Evolutionary conservation across 2,797 vertebrate species (phyloP), one percentile per base, ranked within the genome.

Genomic region (Epinephelus awoara): DNA sequence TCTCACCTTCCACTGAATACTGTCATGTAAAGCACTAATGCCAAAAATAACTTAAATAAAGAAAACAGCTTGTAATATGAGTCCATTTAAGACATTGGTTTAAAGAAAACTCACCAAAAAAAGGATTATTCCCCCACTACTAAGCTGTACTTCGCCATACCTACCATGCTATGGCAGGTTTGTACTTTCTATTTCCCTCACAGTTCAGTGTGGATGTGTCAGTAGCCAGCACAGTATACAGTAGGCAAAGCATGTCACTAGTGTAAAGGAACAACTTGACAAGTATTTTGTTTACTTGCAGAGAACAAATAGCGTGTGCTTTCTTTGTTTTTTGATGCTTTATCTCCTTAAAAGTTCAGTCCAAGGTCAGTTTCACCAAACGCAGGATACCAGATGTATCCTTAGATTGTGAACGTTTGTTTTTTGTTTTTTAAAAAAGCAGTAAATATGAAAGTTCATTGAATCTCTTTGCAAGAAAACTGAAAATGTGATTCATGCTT

Each of bases 391-490:
- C 49, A 58, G 51, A 66, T 72, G 79, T 57, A 85, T 86, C 77
- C 75, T 83, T 57, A 69, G 19, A 82, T 81, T 73, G 54, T 63
- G 52, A 80, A 63, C n/a, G 23, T 78, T 82, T 75, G 52, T 61
- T 67, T 25, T 76, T 75, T 72, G 38, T 73, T 73, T 51, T 59
- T 57, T n/a, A 61, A 79, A 85, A 88, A 81, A 61, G 14, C 55
- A 79, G 42, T 75, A 72, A 77, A 81, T 84, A 77, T 69, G 44
- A 81, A 77, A 75, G 63, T 89, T 80, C 57, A 76, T 66, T 79
- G 62, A 82, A 89, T 85, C 62, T 88, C 84, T 76, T 83, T 79
- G 80, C 69, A 86, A 72, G 70, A 88, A 74, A 85, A 79, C 62
- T 11, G 56, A 81, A 70, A 47, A 27, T 54, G 70, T 82, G 83